These are phyloP conservation scores for Rhabdornis inornatus DNA, from an alignment of 2,113 vertebrate species.

Conservation along the genomic window DNA sequence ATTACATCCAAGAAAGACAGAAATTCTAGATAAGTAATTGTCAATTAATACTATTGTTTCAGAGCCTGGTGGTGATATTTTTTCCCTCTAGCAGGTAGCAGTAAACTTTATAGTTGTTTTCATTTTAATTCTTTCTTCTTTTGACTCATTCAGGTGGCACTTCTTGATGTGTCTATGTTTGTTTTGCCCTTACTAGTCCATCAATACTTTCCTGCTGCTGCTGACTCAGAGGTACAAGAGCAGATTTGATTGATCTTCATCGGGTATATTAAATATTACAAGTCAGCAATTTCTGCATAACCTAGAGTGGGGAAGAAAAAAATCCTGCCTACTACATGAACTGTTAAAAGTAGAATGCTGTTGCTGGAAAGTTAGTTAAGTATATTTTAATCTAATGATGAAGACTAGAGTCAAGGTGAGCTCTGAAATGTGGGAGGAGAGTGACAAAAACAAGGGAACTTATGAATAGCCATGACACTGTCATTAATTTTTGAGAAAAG, in stretches of 20 bases:
- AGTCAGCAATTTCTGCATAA: background rate
- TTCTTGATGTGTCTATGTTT: background rate
- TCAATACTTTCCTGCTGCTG: background rate
- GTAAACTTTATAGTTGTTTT: background rate
- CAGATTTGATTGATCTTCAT: background rate
- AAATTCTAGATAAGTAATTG: background rate
- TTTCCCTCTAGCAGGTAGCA: background rate
- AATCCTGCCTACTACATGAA: background rate
- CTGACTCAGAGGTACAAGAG: background rate
- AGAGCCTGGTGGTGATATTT: background rate
- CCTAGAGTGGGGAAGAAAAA: background rate
- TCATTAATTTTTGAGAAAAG: background rate
- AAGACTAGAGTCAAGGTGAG: background rate
- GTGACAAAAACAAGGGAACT: background rate
- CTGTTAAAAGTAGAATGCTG: background rate
- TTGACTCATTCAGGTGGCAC: background rate
- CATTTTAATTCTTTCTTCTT: background rate
- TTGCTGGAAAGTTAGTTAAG: background rate
- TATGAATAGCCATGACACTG: background rate
- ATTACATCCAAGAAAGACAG: background rate
- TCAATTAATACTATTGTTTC: background rate
- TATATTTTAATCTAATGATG: background rate
- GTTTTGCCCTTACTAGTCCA: background rate
- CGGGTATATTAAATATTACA: background rate
- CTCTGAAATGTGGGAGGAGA: background rate